phyloP scores from a whole-genome alignment of 2,113 vertebrate genomes.

The Prionailurus bengalensis region DNA sequence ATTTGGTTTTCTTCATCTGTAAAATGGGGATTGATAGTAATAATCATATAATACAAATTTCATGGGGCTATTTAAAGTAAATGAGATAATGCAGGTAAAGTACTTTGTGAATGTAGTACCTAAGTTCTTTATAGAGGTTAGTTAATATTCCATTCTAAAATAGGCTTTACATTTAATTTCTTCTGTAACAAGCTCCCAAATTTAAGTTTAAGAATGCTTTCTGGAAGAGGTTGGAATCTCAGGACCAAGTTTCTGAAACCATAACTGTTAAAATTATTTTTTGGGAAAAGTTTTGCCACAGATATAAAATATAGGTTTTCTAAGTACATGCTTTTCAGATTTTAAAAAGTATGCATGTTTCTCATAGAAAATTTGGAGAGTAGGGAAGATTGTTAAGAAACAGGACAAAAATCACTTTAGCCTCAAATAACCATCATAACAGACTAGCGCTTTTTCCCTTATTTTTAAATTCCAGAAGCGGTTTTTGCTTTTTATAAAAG shows the following conservation, averaged over 20 bases:
- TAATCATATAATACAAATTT: constrained; percentile 11
- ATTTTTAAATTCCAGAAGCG: not conserved
- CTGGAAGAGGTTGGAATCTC: not conserved
- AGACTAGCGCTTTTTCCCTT: not conserved
- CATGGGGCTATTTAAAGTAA: not conserved
- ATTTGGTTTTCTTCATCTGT: constrained; percentile 29
- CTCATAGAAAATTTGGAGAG: constrained; percentile 23
- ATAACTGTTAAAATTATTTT: constrained; percentile 45
- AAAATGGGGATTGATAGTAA: constrained; percentile 25
- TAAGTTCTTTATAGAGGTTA: constrained; percentile 33
- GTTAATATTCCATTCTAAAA: not conserved
- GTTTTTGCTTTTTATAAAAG: not conserved
- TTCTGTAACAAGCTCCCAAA: not conserved
- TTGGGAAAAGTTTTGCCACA: not conserved
- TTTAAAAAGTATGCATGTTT: constrained; percentile 4
- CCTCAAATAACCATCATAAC: not conserved
- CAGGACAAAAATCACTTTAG: constrained; percentile 11
- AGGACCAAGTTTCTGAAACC: not conserved
- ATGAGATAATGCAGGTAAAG: not conserved
- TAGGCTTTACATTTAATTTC: constrained; percentile 13
- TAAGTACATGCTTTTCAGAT: not conserved
- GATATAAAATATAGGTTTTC: not conserved
- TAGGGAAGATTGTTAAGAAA: constrained; percentile 16
- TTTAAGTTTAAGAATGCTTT: constrained; percentile 46
- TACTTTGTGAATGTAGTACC: not conserved